phyloP scores from a whole-genome alignment of 2,113 vertebrate genomes.

The Polypterus senegalus region DNA sequence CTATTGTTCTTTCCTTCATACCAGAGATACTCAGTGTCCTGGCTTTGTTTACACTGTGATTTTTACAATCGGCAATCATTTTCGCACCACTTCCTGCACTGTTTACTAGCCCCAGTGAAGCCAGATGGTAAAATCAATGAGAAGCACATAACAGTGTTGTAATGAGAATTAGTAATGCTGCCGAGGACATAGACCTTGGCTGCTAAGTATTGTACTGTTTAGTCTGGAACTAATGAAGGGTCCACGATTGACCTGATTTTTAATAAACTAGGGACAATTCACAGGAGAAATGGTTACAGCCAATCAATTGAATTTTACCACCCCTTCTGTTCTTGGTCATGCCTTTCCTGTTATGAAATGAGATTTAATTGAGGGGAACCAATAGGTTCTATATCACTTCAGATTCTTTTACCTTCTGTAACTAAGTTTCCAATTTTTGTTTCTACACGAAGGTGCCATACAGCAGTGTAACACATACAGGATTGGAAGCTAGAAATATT shows the following conservation, averaged over 20 bases:
- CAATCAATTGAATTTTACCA: not conserved
- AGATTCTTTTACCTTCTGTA: too few species aligned
- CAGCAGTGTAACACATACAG: too few species aligned
- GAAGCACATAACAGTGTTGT: conserved; percentile 47
- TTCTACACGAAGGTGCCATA: too few species aligned
- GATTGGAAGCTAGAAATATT: too few species aligned
- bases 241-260: conserved; percentile 82
- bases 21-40: conserved; percentile 39
- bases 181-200: conserved; percentile 44
- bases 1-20: conserved; percentile 42
- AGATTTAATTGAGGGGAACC: too few species aligned
- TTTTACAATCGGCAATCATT: conserved; percentile 35
- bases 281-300: conserved; percentile 25
- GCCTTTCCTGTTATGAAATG: not conserved
- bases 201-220: conserved; percentile 60
- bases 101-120: conserved; percentile 47
- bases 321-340: not conserved
- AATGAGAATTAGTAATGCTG: conserved; percentile 39
- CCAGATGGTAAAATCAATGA: conserved; percentile 50
- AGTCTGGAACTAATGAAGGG: conserved; percentile 83
- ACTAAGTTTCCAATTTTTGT: too few species aligned
- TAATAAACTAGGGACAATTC: conserved; percentile 68
- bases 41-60: conserved; percentile 37
- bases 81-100: conserved; percentile 42
- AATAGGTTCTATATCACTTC: too few species aligned